Conservation (phyloP, 2,113 vertebrate species). For the Scomber japonicus region DNA sequence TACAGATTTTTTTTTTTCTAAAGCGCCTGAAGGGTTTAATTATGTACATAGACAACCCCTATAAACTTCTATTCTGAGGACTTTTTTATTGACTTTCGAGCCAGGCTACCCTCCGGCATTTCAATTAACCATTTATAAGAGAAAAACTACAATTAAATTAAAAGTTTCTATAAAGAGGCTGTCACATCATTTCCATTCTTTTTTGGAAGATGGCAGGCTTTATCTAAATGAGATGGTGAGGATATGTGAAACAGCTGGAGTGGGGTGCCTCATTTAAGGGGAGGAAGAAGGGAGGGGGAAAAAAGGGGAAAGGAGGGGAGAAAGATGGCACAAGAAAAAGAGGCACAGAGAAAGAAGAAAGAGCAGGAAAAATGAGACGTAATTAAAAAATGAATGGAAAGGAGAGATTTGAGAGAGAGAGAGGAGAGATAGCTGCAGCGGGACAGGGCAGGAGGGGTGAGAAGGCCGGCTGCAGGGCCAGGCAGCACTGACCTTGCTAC, state of each 20-base stretch:
- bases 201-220: constrained; percentile 76
- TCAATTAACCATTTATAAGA: constrained; percentile 99
- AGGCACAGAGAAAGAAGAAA: constrained; percentile 27
- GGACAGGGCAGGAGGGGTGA: constrained; percentile 57
- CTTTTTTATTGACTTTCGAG: constrained; percentile 96
- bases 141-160: constrained; percentile 95
- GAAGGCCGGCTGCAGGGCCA: constrained; percentile 60
- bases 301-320: neutral
- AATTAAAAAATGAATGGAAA: constrained; percentile 70
- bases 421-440: constrained; percentile 55
- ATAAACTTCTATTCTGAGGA: constrained; percentile 99
- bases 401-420: constrained; percentile 41
- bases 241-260: constrained; percentile 83
- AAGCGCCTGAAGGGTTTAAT: constrained; percentile 99
- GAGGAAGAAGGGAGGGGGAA: constrained; percentile 16
- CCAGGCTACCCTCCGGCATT: constrained; percentile 94
- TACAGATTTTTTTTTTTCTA: constrained; percentile 88
- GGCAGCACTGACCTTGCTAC: constrained; percentile 83
- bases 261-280: constrained; percentile 68
- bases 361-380: constrained; percentile 33
- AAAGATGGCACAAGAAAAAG: constrained; percentile 16
- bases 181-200: constrained; percentile 87
- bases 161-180: constrained; percentile 91
- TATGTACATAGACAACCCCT: constrained; percentile 97
- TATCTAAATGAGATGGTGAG: constrained; percentile 86